Conservation (phyloP, 2,888 invertebrate genomes). For the Cactoblastis cactorum region DNA sequence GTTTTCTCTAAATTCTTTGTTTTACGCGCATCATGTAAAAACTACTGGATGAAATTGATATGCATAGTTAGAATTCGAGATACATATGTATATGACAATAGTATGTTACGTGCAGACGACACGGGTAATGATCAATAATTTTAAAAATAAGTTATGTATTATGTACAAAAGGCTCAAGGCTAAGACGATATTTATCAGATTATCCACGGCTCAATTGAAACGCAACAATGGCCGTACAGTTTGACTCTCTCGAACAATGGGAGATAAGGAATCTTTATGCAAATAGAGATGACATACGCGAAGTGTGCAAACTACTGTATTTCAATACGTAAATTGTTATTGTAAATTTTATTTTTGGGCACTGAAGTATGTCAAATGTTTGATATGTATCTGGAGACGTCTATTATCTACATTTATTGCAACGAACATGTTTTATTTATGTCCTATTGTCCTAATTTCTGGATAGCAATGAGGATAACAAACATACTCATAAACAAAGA, state of each 20-base stretch:
- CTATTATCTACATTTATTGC: slow-evolving; percentile 1
- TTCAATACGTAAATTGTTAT: not conserved
- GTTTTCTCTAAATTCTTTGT: too few species aligned
- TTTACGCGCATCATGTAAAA: too few species aligned
- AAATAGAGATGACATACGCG: slow-evolving; percentile 23
- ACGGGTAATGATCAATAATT: slow-evolving; percentile 15
- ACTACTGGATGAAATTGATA: too few species aligned
- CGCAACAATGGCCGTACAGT: slow-evolving; percentile 31
- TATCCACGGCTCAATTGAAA: slow-evolving; percentile 50
- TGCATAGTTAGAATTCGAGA: too few species aligned
- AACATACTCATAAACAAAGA: too few species aligned
- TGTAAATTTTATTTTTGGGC: not conserved
- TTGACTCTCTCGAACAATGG: slow-evolving; percentile 32
- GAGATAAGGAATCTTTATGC: slow-evolving; percentile 36
- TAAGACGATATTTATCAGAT: slow-evolving; percentile 54
- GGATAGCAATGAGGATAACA: not conserved
- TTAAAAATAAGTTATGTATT: slow-evolving; percentile 28
- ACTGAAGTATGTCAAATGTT: not conserved
- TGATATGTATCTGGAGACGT: slow-evolving; percentile 1
- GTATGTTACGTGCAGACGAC: too few species aligned
- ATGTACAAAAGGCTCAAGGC: slow-evolving; percentile 41
- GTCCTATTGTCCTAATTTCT: too few species aligned
- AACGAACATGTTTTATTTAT: too few species aligned
- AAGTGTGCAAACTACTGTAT: slow-evolving; percentile 15
- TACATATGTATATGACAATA: too few species aligned